Conservation (phyloP, 2,797 vertebrate species). For the Eremophila alpestris region DNA sequence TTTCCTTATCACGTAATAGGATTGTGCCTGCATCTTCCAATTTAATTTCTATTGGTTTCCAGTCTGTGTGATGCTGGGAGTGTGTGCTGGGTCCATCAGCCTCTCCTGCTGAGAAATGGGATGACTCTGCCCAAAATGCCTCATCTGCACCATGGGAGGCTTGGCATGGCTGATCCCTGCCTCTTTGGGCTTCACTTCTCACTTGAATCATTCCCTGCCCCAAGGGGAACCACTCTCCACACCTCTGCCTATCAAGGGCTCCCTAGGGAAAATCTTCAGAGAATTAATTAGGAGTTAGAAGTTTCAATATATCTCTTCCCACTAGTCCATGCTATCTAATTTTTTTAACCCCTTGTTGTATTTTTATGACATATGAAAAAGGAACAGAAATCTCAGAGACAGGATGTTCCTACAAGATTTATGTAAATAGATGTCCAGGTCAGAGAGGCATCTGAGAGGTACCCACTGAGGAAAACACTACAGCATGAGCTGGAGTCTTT, state of each 20-base stretch:
- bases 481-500: background rate
- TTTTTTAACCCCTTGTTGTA: background rate
- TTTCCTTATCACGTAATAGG: slow-evolving; percentile 38
- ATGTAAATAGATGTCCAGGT: background rate
- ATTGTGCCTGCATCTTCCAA: background rate
- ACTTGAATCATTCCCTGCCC: background rate
- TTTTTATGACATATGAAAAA: background rate
- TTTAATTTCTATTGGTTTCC: background rate
- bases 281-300: background rate
- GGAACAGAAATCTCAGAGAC: background rate
- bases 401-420: background rate
- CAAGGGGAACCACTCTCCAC: background rate
- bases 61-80: background rate
- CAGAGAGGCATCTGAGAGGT: background rate
- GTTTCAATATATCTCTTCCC: background rate
- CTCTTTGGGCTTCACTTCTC: background rate
- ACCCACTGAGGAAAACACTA: background rate
- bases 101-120: background rate
- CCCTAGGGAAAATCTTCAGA: background rate
- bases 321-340: background rate
- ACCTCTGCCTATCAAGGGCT: background rate
- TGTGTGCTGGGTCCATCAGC: background rate
- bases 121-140: background rate
- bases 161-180: background rate
- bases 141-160: background rate